Conservation (phyloP, 2,797 vertebrate species). For the Artibeus lituratus region DNA sequence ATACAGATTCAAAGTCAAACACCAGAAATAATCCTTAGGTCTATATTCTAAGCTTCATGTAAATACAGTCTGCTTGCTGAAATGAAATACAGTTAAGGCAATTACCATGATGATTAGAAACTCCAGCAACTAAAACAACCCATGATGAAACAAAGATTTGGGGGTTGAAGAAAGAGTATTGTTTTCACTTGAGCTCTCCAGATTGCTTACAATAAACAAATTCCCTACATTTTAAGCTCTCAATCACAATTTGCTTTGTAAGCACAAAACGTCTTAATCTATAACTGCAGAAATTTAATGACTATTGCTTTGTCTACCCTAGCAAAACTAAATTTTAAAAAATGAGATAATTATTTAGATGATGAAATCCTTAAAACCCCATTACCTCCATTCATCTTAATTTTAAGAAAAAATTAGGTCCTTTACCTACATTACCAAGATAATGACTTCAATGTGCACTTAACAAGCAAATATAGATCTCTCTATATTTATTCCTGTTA, state of each 20-base stretch:
- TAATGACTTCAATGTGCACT: neutral
- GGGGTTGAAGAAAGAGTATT: neutral
- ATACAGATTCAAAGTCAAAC: neutral
- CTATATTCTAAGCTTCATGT: neutral
- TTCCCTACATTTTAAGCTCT: neutral
- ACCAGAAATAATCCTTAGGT: neutral
- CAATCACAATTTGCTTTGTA: neutral
- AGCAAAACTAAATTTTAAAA: neutral
- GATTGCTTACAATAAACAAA: neutral
- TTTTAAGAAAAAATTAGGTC: neutral
- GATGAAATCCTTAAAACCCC: slow-evolving; percentile 14
- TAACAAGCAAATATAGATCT: neutral
- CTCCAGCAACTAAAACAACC: neutral
- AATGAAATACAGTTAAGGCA: neutral
- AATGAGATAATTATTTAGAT: slow-evolving; percentile 2
- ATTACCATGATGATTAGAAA: neutral
- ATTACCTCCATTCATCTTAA: neutral
- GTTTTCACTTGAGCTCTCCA: neutral
- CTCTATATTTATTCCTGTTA: neutral
- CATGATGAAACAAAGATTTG: neutral
- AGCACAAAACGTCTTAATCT: neutral
- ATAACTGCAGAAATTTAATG: neutral
- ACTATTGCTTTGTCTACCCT: neutral
- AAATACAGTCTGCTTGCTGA: neutral
- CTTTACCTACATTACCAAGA: slow-evolving; percentile 17